Evolutionary conservation across 2,797 vertebrate species (phyloP).

Genomic region (Bradypus variegatus): DNA sequence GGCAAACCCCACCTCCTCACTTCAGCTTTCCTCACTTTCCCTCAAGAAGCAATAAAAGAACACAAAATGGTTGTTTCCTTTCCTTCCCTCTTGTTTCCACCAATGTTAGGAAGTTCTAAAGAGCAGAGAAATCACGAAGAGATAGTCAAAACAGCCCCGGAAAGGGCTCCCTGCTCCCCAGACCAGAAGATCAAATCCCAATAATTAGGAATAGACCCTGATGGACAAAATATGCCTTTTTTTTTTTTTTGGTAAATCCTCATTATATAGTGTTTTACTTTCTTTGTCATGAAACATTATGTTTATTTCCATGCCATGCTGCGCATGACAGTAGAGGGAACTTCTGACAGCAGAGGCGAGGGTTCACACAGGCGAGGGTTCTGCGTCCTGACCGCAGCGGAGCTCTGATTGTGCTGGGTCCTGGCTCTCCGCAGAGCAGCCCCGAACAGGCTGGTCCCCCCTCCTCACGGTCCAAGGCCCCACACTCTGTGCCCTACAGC

Average conservation of each 20-base stretch:
- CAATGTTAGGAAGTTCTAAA: neutral
- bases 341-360: neutral
- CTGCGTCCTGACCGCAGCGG: rapidly evolving
- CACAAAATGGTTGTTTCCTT: neutral
- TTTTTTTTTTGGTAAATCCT: neutral
- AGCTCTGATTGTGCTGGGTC: neutral
- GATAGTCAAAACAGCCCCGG: neutral
- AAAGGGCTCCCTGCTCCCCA: neutral
- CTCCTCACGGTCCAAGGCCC: no score
- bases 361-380: rapidly evolving
- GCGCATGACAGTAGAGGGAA: neutral
- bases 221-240: neutral
- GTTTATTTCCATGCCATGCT: neutral
- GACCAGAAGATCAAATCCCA: neutral
- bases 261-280: neutral
- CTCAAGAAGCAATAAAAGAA: neutral
- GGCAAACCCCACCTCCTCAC: neutral
- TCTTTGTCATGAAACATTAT: neutral
- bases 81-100: neutral
- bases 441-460: no score
- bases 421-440: neutral
- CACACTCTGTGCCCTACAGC: no score
- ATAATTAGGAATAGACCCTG: neutral
- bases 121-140: neutral
- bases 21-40: no score